Conservation (phyloP, 2,797 vertebrate genomes). For the Sphaeramia orbicularis region DNA sequence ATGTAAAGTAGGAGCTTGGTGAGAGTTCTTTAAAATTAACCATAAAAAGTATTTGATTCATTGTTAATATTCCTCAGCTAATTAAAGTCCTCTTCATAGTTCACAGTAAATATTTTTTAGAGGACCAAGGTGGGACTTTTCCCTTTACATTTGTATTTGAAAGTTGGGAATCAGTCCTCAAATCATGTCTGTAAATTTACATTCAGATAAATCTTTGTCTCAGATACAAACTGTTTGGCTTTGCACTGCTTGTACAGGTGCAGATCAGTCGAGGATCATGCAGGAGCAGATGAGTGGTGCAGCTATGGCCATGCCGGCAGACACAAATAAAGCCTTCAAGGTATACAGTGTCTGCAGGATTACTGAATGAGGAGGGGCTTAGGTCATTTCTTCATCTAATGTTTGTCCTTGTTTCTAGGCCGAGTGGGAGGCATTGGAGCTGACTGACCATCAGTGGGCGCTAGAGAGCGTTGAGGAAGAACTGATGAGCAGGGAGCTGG, state of each 20-base stretch:
- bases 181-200: background rate
- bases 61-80: too few relatives aligned
- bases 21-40: too few relatives aligned
- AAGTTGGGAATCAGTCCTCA: too few relatives aligned
- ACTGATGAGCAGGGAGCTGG: conserved; percentile 96
- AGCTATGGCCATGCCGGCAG: conserved; percentile 99
- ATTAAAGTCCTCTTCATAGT: too few relatives aligned
- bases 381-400: conserved; percentile 10
- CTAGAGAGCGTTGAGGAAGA: conserved; percentile 97
- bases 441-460: conserved; percentile 99
- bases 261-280: conserved; percentile 98
- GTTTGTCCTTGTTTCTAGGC: conserved; percentile 84
- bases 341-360: conserved; percentile 72
- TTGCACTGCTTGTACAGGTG: conserved; percentile 76
- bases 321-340: conserved; percentile 99
- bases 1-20: too few relatives aligned
- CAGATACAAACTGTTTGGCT: conserved; percentile 3
- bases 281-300: conserved; percentile 99
- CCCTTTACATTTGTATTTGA: too few relatives aligned
- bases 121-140: too few relatives aligned
- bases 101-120: too few relatives aligned
- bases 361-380: background rate
- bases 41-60: too few relatives aligned
- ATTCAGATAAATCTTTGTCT: background rate
- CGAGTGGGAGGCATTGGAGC: conserved; percentile 97